Evolutionary conservation across 2,113 vertebrate species (phyloP).

Genomic region (Pollimyrus isidori): DNA sequence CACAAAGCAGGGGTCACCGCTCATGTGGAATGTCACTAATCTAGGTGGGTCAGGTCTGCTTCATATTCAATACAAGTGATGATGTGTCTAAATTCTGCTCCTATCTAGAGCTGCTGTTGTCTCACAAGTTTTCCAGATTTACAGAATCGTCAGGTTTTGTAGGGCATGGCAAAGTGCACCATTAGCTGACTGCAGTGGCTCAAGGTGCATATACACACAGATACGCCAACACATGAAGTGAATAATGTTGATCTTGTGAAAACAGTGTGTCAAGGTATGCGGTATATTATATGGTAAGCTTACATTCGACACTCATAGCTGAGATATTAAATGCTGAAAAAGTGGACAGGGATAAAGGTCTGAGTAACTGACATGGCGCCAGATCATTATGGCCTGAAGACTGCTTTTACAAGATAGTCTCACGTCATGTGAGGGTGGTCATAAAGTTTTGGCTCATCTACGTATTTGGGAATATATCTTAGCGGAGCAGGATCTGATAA

Average conservation of each 20-base stretch:
- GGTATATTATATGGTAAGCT: neutral
- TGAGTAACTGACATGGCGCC: neutral
- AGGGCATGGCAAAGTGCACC: neutral
- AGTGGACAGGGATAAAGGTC: neutral
- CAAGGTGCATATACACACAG: neutral
- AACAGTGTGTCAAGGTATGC: neutral
- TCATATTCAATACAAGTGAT: neutral
- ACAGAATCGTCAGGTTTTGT: neutral
- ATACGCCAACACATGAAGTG: neutral
- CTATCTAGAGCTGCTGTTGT: neutral
- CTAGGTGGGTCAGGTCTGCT: neutral
- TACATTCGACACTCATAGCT: neutral
- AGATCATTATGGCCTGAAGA: neutral
- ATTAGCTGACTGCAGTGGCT: neutral
- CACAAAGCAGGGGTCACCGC: constrained; percentile 22
- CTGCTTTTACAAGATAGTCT: neutral
- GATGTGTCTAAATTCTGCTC: neutral
- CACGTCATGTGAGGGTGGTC: neutral
- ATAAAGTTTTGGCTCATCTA: neutral
- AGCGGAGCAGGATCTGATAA: neutral
- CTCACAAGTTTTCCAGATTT: neutral
- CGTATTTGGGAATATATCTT: neutral
- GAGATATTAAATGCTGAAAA: neutral
- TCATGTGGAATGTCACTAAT: neutral
- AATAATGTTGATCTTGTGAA: neutral